Conservation (phyloP, 2,113 vertebrate species). For the Cebus imitator region DNA sequence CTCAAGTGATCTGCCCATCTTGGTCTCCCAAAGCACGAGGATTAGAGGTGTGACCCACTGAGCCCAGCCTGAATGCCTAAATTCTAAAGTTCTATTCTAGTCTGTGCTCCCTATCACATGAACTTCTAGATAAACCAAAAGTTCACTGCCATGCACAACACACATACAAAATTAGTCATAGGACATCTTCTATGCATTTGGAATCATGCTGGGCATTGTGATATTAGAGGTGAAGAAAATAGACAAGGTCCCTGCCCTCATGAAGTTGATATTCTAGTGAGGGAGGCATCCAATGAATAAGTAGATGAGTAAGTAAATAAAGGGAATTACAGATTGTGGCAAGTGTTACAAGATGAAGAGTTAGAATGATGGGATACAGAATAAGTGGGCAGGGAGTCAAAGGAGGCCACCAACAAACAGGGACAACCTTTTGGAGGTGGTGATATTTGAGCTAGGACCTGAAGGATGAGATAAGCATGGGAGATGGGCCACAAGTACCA, state of each 20-base stretch:
- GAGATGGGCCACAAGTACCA: background rate
- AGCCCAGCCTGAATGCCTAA: background rate
- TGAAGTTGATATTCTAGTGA: background rate
- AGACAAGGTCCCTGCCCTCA: background rate
- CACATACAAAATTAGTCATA: background rate
- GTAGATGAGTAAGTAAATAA: background rate
- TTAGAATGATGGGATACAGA: background rate
- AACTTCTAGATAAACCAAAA: background rate
- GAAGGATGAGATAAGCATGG: background rate
- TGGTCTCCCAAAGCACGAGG: too few species aligned
- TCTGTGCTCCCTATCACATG: background rate
- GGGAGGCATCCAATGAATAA: background rate
- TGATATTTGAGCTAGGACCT: background rate
- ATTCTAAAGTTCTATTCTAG: background rate
- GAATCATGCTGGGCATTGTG: background rate
- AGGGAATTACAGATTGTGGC: background rate
- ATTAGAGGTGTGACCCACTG: too few species aligned
- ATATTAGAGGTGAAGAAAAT: background rate
- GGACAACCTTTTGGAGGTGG: background rate
- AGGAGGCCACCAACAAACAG: background rate
- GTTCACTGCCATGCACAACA: background rate
- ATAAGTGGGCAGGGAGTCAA: background rate
- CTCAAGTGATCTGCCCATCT: too few species aligned
- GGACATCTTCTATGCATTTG: background rate
- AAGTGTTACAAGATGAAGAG: background rate